Evolutionary conservation across 2,113 vertebrate species (phyloP).

Genomic region (Entelurus aequoreus): DNA sequence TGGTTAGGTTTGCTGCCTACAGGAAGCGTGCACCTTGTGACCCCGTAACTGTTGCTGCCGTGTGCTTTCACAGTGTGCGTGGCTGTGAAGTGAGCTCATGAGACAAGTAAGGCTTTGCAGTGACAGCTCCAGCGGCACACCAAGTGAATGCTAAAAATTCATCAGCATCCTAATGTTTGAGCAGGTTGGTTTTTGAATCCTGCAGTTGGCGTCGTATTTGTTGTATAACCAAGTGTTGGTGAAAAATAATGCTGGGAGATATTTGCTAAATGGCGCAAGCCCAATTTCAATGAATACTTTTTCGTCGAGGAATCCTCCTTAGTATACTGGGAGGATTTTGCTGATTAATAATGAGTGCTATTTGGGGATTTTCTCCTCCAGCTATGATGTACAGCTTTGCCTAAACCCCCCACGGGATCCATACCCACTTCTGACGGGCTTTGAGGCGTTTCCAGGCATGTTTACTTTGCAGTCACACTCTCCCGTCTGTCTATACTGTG

Average conservation of each 20-base stretch:
- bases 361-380: slow-evolving; percentile 11
- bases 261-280: slow-evolving; percentile 21
- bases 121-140: slow-evolving; percentile 36
- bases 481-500: neutral
- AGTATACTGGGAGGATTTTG: slow-evolving; percentile 5
- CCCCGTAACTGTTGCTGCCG: slow-evolving; percentile 11
- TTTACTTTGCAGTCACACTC: slow-evolving; percentile 9
- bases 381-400: slow-evolving; percentile 2
- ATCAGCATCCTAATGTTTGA: slow-evolving; percentile 18
- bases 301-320: slow-evolving; percentile 17
- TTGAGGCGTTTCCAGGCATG: neutral
- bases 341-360: slow-evolving; percentile 22
- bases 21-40: neutral
- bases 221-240: slow-evolving; percentile 25
- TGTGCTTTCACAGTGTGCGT: slow-evolving; percentile 27
- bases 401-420: neutral
- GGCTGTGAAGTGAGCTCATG: slow-evolving; percentile 29
- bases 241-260: slow-evolving; percentile 31
- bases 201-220: slow-evolving; percentile 19
- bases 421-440: neutral
- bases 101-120: slow-evolving; percentile 39
- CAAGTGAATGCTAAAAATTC: slow-evolving; percentile 32
- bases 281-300: slow-evolving; percentile 20
- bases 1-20: neutral
- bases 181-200: slow-evolving; percentile 12